Percentiles rank a stretch among this genome's conserved stretches.
phyloP scores from a whole-genome alignment of 2,797 vertebrate genomes.

The Microtus californicus region DNA sequence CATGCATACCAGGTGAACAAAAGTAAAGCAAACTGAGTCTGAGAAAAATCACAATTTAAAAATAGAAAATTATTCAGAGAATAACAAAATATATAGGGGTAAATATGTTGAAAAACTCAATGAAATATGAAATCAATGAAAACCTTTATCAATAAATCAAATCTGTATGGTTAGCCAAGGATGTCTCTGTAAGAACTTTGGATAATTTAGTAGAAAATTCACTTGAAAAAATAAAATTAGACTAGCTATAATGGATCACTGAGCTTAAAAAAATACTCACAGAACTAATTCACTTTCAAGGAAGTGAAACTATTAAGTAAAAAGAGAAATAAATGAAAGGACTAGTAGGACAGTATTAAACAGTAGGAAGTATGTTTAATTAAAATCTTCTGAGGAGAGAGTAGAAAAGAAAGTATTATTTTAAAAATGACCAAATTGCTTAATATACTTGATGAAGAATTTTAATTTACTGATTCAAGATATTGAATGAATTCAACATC shows the following conservation, averaged over 20 bases:
- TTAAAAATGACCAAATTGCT: not conserved
- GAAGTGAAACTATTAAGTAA: not conserved
- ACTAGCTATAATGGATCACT: not conserved
- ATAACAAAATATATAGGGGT: not conserved
- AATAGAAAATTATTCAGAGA: not conserved
- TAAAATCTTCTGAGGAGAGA: not conserved
- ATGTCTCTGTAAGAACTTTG: not conserved
- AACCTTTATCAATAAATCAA: not conserved
- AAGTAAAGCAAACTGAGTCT: not conserved
- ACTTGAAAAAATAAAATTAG: not conserved
- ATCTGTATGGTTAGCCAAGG: not conserved
- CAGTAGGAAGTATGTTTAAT: not conserved
- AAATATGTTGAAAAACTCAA: not conserved
- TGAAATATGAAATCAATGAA: not conserved
- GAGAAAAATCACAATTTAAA: not conserved
- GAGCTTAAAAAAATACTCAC: not conserved
- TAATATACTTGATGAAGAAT: not conserved
- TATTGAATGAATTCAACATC: not conserved
- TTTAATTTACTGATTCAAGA: not conserved
- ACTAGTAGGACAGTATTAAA: not conserved
- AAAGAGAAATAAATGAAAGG: not conserved
- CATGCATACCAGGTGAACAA: not conserved
- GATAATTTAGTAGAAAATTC: not conserved
- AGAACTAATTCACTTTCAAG: not conserved
- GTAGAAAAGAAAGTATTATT: not conserved